These are phyloP conservation scores for Ageneiosus marmoratus DNA, from an alignment of 2,113 vertebrate genomes.

Conservation along the genomic window DNA sequence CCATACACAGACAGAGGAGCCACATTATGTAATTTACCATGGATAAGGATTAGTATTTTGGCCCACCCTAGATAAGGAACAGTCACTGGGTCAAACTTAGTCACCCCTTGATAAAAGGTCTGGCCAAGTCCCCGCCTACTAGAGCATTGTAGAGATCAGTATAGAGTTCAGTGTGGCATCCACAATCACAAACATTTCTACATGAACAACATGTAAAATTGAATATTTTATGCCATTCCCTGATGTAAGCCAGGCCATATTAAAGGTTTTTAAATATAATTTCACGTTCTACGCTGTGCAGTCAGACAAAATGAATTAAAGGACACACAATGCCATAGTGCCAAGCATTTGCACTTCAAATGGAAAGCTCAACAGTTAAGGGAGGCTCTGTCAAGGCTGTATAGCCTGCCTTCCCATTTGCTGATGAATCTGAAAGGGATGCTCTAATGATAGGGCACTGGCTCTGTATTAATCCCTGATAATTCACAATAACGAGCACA, in stretches of 20 bases:
- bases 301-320: constrained; percentile 27
- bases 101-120: not conserved
- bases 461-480: constrained; percentile 54
- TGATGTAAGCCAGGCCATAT: constrained; percentile 6
- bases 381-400: constrained; percentile 29
- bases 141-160: no score
- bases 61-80: not conserved
- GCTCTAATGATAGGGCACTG: constrained; percentile 51
- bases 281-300: not conserved
- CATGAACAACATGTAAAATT: not conserved
- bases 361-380: constrained; percentile 16
- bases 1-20: not conserved
- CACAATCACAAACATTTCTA: not conserved
- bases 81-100: not conserved
- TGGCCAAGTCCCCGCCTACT: not conserved
- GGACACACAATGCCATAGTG: constrained; percentile 12
- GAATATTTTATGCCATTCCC: not conserved
- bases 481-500: constrained; percentile 56
- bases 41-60: not conserved
- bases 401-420: constrained; percentile 29
- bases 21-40: not conserved
- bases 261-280: not conserved
- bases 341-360: constrained; percentile 16
- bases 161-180: not conserved
- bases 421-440: constrained; percentile 17